Evolutionary conservation across 2,113 vertebrate species (phyloP), one percentile per base, ranked within the genome.

Genomic region (Myotis yumanensis): DNA sequence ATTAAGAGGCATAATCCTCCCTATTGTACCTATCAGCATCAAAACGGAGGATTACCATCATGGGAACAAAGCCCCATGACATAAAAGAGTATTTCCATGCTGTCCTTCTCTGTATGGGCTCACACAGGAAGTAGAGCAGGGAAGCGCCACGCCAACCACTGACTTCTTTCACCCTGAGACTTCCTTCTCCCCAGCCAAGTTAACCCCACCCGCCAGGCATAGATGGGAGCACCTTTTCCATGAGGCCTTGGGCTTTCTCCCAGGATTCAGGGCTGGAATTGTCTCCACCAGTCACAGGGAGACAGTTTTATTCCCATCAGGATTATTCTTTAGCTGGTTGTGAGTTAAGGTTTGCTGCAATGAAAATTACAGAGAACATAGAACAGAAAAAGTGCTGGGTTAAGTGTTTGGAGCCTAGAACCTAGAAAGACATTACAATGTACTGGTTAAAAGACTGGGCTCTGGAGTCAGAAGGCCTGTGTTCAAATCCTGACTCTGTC

Each of bases 1-100:
- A 97, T 96, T 89, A 95, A 81, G 87, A 80, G 48, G 59, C 79
- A 51, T 92, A 95, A 96, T 94, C 90, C 85, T 93, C 46, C n/a
- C 52, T 81, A 48, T 83, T 95, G 48, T 72, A 93, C 51, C 91
- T 95, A 73, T 75, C 93, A 37, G 83, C 75, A 85, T 96, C 96
- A 91, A 93, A 93, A 71, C 48, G 51, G 73, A 94, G 79, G 96
- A 96, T 77, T 90, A 92, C 30, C 76, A 94, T 79, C 7, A 95
- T n/a, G 86, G 96, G 77, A 95, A 89, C 81, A 96, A 94, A 96
- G 76, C n/a, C 48, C 46, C 46, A 76, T 0, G 35, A 80, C 86
- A 97, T 94, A 91, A 89, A 97, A 92, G 11, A 66, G 75, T 4
- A 46, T 86, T 95, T 79, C 40, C 35, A 83, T 83, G 37, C 59